Base-by-base conservation (phyloP, 2,888 invertebrate genomes). In the Tortricodes alternella region DNA sequence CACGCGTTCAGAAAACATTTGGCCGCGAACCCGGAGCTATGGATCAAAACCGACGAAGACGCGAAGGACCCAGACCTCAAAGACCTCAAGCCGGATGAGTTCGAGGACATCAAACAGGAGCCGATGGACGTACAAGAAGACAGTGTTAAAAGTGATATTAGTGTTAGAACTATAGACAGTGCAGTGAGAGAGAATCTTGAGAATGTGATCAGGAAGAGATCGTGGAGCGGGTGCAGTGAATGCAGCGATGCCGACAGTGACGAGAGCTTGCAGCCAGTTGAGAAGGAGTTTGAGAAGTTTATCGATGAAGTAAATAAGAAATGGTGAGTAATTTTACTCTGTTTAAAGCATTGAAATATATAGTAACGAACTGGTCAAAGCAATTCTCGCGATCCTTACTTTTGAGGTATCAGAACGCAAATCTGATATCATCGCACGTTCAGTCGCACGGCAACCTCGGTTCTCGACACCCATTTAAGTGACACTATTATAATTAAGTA, bases 241-340 rank as follows among this genome's bases (percentile, higher is more conserved):
- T 80, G 84, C 41, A 86, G 82, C 8, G 85, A 86, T 18, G 86
- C 83, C 32, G 88, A 89, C 48, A 86, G 88, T 0, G 89, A 88
- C 13, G 84, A 82, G 59, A 84, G 83, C 53, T 59, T 90, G 63
- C 80, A 82, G 57, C 89, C 90, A 0, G 89, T 83, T 0, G 90
- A 90, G 67, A 73, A 69, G 64, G 86, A 88, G 70, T 90, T 90
- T 63, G 84, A 85, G 62, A 75, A 76, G 68, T 88, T 90, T 38
- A 81, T 89, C 63, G 76, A 82, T 48, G 89, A 90, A 57, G 89
- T 91, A 50, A 82, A 85, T 69, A 82, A 79, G 66, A 86, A 89
- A 80, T 90, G 91, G 91, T 91, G 63, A 83, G 89, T 13, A 24
- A 1, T 29, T 29, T 11, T 11, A n/a, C 9, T 11, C 4, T 9